Conservation (phyloP, 2,888 invertebrate genomes). For the Brachynemurus nebulosus region DNA sequence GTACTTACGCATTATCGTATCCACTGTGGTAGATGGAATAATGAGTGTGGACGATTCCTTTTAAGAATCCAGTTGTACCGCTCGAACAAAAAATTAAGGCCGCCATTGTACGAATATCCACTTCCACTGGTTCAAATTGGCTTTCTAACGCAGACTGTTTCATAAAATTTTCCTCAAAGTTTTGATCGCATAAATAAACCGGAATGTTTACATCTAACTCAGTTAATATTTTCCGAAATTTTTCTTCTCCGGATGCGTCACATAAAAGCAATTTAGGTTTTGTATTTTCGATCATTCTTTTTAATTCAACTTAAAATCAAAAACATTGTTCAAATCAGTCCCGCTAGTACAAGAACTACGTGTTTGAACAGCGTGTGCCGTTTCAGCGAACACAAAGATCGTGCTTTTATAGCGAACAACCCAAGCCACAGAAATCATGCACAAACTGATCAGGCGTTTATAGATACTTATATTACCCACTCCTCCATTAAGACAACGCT, state of each 20-base stretch:
- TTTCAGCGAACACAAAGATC: too few relatives aligned
- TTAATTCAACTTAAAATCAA: too few relatives aligned
- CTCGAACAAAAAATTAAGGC: neutral
- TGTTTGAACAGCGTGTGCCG: too few relatives aligned
- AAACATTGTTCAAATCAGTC: too few relatives aligned
- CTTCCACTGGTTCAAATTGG: neutral
- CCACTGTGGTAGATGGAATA: neutral
- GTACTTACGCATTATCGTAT: neutral
- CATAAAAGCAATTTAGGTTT: neutral
- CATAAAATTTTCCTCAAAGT: neutral
- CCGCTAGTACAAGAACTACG: too few relatives aligned
- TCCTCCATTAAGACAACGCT: too few relatives aligned
- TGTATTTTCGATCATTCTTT: neutral
- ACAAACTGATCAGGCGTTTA: too few relatives aligned
- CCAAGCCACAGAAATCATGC: neutral
- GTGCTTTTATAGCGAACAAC: neutral
- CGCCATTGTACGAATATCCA: neutral
- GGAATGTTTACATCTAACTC: neutral
- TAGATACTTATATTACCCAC: too few relatives aligned
- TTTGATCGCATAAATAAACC: neutral
- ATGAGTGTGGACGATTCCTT: constrained; percentile 1
- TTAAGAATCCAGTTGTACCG: constrained; percentile 2
- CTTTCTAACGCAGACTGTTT: neutral
- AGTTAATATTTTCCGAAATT: neutral
- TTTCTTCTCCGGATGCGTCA: neutral